Evolutionary conservation across 2,888 invertebrate genomes (phyloP), one percentile per base, ranked within the genome.

Genomic region (Hypena proboscidalis): DNA sequence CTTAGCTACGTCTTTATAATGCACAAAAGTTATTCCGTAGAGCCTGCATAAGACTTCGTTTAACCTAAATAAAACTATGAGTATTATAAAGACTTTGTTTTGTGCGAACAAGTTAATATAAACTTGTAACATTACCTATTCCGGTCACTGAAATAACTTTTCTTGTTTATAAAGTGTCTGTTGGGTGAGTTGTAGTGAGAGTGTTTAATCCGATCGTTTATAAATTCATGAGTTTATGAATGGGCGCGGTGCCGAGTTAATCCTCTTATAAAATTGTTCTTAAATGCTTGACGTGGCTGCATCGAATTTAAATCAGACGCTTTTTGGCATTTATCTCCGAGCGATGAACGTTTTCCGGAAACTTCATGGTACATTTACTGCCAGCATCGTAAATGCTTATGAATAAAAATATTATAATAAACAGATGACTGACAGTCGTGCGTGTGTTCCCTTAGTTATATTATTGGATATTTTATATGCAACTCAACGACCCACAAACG

Each of bases 291-390:
- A 39, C 36, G 27, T 39, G 27, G 19, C 23, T 34, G 27, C 10
- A 31, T 30, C 29, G 30, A 27, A 41, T 58, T 44, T 38, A 53
- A 44, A 39, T 33, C 41, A 21, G 38, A 53, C 36, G 42, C 38
- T 42, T 42, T 54, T 45, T 39, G n/a, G 34, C 38, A 39, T 44
- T 44, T 36, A 58, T 44, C 30, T 32, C 23, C 20, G 15, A 30
- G 23, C 43, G 43, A 44, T 38, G 47, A 47, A 47, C 26, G 54
- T 23, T 34, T 43, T 47, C 34, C 37, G 25, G 32, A 40, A 39
- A 39, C 44, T 57, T 48, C 34, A 37, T 39, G 29, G 14, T 37
- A 48, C 31, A 53, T 58, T 56, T 53, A 56, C 47, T 41, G 32
- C 30, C 38, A 35, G 41, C 43, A 40, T 48, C 38, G 48, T 44